Evolutionary conservation across 2,888 invertebrate species (phyloP).

Genomic region (Plagodis dolabraria): DNA sequence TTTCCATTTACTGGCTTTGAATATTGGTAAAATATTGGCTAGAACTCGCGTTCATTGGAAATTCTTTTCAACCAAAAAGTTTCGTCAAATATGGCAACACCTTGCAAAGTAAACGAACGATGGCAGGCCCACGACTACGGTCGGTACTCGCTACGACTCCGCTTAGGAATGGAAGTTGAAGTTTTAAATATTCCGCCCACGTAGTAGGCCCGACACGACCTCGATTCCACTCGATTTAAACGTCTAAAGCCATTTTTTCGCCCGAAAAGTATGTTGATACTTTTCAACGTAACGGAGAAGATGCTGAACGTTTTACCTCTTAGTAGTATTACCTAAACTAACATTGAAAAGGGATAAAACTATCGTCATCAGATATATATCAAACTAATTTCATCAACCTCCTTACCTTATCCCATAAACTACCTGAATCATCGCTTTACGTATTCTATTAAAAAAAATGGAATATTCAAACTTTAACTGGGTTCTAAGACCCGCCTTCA

Average conservation of each 20-base stretch:
- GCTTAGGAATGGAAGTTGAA: conserved; percentile 28
- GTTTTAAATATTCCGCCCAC: conserved; percentile 53
- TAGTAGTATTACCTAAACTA: conserved; percentile 18
- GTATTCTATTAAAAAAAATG: too few relatives aligned
- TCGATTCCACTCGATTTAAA: conserved; percentile 61
- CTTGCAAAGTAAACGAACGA: conserved; percentile 42
- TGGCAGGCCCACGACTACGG: conserved; percentile 28
- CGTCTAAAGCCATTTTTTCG: conserved; percentile 57
- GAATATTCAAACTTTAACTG: too few relatives aligned
- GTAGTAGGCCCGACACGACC: conserved; percentile 55
- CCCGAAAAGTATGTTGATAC: conserved; percentile 32
- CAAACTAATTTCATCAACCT: too few relatives aligned
- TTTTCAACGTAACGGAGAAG: conserved; percentile 35
- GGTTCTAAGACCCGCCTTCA: too few relatives aligned
- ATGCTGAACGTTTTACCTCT: conserved; percentile 30
- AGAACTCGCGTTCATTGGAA: conserved; percentile 5
- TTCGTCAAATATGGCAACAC: conserved; percentile 45
- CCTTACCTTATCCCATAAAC: too few relatives aligned
- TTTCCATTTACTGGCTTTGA: conserved; percentile 17
- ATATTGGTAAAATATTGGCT: conserved; percentile 10
- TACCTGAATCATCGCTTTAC: too few relatives aligned
- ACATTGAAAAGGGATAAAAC: too few relatives aligned
- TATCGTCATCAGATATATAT: too few relatives aligned
- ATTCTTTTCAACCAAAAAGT: conserved; percentile 44
- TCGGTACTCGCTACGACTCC: conserved; percentile 4